A percentile compares a stretch with the other conserved stretches of the same genome.
Evolutionary conservation across 2,797 vertebrate genomes (phyloP).

Genomic region (Phoeniculus purpureus): DNA sequence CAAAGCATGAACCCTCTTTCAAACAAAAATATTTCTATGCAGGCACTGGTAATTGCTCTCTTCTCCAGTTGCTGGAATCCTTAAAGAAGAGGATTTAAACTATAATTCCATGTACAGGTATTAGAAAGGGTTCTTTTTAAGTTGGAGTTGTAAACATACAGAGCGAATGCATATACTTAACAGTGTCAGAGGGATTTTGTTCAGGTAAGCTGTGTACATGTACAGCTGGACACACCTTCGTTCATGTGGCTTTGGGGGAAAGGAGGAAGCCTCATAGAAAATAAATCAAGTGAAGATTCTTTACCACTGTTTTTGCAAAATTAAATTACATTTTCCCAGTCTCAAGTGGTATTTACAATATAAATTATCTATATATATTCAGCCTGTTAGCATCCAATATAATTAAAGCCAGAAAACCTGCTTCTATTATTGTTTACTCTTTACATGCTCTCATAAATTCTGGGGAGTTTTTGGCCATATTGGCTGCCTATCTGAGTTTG

Average conservation of each 20-base stretch:
- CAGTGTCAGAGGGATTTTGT: neutral
- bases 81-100: neutral
- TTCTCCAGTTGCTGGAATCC: neutral
- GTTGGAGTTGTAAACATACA: neutral
- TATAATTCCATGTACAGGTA: neutral
- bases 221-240: neutral
- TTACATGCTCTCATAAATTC: conserved; percentile 5
- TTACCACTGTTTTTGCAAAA: conserved; percentile 3
- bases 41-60: neutral
- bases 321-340: conserved; percentile 18
- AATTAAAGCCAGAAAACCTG: conserved; percentile 10
- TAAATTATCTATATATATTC: conserved; percentile 3
- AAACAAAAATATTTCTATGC: neutral
- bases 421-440: conserved; percentile 10
- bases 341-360: neutral
- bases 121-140: neutral
- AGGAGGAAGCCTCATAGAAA: neutral
- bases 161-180: neutral
- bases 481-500: neutral
- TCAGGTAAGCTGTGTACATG: neutral
- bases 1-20: neutral
- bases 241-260: rapidly evolving
- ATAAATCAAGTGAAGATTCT: neutral
- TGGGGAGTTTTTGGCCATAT: neutral
- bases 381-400: neutral